Base-by-base conservation (phyloP, 2,113 vertebrate species). In the Eurypyga helias region DNA sequence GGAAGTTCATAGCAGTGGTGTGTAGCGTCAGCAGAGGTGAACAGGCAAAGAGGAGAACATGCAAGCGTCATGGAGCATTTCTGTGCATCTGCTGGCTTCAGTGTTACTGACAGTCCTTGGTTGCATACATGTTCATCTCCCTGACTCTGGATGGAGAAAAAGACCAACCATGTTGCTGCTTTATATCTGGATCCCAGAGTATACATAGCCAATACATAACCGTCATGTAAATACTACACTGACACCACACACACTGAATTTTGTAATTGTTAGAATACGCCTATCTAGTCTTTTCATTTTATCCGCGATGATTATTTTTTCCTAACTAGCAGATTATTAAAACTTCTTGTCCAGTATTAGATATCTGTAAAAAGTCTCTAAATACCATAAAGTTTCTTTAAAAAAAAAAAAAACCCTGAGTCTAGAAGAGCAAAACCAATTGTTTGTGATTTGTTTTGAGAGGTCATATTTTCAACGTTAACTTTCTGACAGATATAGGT, bases 401-500 rank as follows among this genome's bases (percentile, higher is more conserved):
- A n/a, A n/a, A n/a, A n/a, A n/a, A 11, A 18, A 33, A 82, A 52
- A 11, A 5, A 0, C 0, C 13, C 17, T 17, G 26, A 69, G 9
- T 28, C 36, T 69, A 54, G 29, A 55, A 73, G 16, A 66, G 31
- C 2, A 46, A 78, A 58, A 19, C 1, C 11, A n/a, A n/a, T 80
- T 38, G 13, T 58, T 19, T 45, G 11, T 81, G 29, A 16, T 57
- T 38, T 17, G 2, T 62, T 85, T 69, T 69, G 16, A 57, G 33
- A 67, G 17, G 45, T 45, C 14, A 8, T 45, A 55, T 49, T 82
- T 86, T n/a, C 28, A 62, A 46, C 13, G 25, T 41, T 17, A 64
- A 17, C 16, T 51, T 43, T 79, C 20, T 66, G 46, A 66, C 5
- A 48, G 48, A 60, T 23, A 8, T 6, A 36, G 28, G 5, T 49